phyloP scores from a whole-genome alignment of 2,113 vertebrate genomes.

The Nycticebus coucang region DNA sequence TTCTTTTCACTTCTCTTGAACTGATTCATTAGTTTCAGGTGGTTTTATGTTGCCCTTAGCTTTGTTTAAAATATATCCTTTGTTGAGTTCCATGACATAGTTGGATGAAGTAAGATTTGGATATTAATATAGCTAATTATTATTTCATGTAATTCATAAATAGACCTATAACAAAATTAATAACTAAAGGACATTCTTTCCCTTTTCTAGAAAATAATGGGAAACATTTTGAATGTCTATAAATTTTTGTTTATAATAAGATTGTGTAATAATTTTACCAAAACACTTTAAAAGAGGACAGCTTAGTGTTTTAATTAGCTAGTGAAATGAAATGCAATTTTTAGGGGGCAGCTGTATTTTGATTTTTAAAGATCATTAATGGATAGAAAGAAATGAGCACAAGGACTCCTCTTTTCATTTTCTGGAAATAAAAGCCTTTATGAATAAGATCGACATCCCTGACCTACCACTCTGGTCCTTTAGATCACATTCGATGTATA shows the following conservation, averaged over 20 bases:
- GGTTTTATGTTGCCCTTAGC: neutral
- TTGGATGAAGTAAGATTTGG: neutral
- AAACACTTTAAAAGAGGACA: conserved; percentile 19
- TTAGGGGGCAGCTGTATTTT: neutral
- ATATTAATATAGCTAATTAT: conserved; percentile 40
- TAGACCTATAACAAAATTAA: neutral
- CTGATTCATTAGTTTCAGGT: neutral
- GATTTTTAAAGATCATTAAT: neutral
- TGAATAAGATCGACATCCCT: neutral
- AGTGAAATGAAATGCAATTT: conserved; percentile 15
- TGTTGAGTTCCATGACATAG: neutral
- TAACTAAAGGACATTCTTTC: neutral
- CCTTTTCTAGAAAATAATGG: neutral
- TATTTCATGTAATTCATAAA: conserved; percentile 56
- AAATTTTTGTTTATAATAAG: neutral
- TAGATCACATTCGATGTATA: neutral
- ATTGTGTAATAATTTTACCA: conserved; percentile 59
- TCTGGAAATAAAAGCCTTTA: neutral
- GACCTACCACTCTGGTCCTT: neutral
- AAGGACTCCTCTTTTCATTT: neutral
- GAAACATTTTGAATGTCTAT: neutral
- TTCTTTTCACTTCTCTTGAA: neutral
- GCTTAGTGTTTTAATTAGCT: neutral
- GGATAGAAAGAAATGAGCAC: neutral
- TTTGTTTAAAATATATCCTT: conserved; percentile 37